These are phyloP conservation scores for Hylaea fasciaria DNA, from an alignment of 2,888 invertebrate species.

Conservation along the genomic window DNA sequence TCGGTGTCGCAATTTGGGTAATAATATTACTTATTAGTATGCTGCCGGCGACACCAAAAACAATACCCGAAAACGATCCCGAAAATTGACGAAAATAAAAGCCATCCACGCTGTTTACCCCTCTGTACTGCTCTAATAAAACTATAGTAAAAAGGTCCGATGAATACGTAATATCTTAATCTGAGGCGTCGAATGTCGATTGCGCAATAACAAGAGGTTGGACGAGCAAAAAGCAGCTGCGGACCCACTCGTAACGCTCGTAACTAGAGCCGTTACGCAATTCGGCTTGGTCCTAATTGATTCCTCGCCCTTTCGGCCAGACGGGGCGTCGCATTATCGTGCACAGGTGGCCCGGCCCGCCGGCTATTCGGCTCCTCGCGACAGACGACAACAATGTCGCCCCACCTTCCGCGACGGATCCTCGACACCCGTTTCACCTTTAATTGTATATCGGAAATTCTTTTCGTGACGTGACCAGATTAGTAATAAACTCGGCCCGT, in stretches of 20 bases:
- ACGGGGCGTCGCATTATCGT: conserved; percentile 82
- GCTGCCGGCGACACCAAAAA: conserved; percentile 16
- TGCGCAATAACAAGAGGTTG: conserved; percentile 80
- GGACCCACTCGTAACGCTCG: conserved; percentile 77
- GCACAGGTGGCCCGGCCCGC: conserved; percentile 77
- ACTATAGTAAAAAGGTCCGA: conserved; percentile 65
- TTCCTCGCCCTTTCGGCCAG: conserved; percentile 82
- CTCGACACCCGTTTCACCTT: conserved; percentile 70
- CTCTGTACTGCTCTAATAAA: conserved; percentile 54
- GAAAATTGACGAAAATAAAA: conserved; percentile 39
- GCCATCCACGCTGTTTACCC: conserved; percentile 43
- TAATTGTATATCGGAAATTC: conserved; percentile 80
- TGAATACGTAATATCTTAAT: conserved; percentile 80
- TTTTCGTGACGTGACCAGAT: conserved; percentile 75
- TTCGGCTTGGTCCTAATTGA: conserved; percentile 83
- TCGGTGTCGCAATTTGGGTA: conserved; percentile 1
- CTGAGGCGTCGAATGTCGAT: conserved; percentile 77
- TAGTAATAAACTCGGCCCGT: conserved; percentile 71
- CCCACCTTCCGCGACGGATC: conserved; percentile 67
- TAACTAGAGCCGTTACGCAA: conserved; percentile 82
- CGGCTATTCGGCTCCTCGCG: conserved; percentile 74
- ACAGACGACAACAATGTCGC: conserved; percentile 70
- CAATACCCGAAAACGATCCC: conserved; percentile 33
- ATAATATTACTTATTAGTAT: conserved; percentile 20
- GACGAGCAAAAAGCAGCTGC: conserved; percentile 83